Base-by-base conservation (phyloP, 2,888 invertebrate genomes). In the Pherbina coryleti region DNA sequence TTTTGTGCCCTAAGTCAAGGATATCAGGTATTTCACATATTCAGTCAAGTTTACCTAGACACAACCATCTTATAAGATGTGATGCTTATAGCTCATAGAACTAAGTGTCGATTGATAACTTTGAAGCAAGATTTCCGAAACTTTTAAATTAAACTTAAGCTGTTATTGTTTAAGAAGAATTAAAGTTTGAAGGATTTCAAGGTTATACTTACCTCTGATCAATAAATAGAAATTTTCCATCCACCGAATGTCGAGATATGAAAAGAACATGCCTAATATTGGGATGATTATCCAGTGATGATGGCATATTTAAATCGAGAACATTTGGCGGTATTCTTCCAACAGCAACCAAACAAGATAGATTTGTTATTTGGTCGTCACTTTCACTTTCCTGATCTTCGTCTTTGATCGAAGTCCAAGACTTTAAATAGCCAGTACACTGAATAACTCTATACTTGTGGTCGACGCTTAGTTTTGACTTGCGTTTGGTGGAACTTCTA, bases 371-470 rank as follows among this genome's bases (percentile, higher is more conserved):
- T 83, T 90, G 83, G n/a, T 91, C 91, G 44, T 91, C 91, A 5
- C 87, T 92, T 66, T 94, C 94, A 66, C 90, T 90, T 83, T 94
- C 93, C 77, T 91, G 91, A 79, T 94, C 94, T 79, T 94, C 94
- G 49, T 94, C 91, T 89, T 96, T 96, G 0, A 94, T 93, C 0
- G 96, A 94, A 1, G 95, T 93, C 97, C 97, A 97, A 0, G 97
- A 96, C 88, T 98, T 98, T 55, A 98, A 90, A 87, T 97, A 98
- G 0, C 98, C 98, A 3, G 96, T 97, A 86, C 97, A 98, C 86
- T 97, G 97, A 73, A 98, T 95, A 7, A 97, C 95, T 83, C 93
- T 94, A 90, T 96, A 98, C 86, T 95, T 96, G 88, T 94, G 94
- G 87, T 97, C 96, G 92, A 90, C 80, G 86, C 82, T 85, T 4